Base-by-base conservation (phyloP, 2,113 vertebrate species). In the Oryzias woworae region DNA sequence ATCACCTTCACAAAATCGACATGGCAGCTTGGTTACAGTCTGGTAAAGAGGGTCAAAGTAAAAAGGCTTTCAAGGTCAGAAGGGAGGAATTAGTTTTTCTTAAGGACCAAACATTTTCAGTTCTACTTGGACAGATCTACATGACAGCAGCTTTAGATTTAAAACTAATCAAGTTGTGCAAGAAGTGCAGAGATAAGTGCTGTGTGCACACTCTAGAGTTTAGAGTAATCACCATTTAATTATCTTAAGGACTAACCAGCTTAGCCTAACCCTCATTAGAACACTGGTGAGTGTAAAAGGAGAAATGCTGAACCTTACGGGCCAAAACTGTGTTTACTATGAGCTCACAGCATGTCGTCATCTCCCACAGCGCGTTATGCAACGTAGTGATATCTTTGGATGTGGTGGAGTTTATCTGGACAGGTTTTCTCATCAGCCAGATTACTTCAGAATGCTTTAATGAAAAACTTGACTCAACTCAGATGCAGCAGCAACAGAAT, bases 271-370 rank as follows among this genome's bases (percentile, higher is more conserved):
- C 17, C 44, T n/a, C 4, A 17, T 49, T n/a, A 31, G 20, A 54
- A 26, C 28, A 36, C 17, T 47, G 44, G 12, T 26, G 54, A 54
- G 26, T 16, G 10, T 44, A 47, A 28, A 64, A 46, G 18, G 18
- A n/a, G 31, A 36, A 36, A 36, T 36, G 31, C 6, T 16, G 41
- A 18, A 41, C 22, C 28, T 55, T 50, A 53, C 45, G n/a, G 18
- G 28, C 63, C 17, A 62, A 45, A 20, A 47, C 47, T 18, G n/a
- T 55, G 58, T 73, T 78, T 73, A 67, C 65, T 69, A 48, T 56
- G 14, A 74, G 26, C 31, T 54, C 53, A 58, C 46, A 53, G 28
- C 44, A 17, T 70, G 46, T 59, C 28, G 45, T 17, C 24, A 49
- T 58, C 41, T 24, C 16, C 14, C 61, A 28, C 8, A 15, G 15